Evolutionary conservation across 2,888 invertebrate species (phyloP), one percentile per base, ranked within the genome.

Genomic region (Ormyrus nitidulus): DNA sequence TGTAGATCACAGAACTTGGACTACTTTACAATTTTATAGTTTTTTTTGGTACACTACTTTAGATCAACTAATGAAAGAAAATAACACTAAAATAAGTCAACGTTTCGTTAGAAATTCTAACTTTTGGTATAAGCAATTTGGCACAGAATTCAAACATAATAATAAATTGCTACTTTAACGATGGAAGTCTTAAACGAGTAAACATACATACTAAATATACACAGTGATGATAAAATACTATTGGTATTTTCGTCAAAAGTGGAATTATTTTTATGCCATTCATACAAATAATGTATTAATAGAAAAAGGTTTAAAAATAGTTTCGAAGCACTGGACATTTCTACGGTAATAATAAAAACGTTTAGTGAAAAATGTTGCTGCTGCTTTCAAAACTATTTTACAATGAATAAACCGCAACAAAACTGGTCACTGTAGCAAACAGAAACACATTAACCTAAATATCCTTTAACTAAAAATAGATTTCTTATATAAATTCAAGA

Each of bases 1-100:
- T 77, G 80, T 80, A 82, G 80, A 83, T 81, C 81, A 83, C 77
- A 81, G 77, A 76, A 74, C 66, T 81, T 72, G 53, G 65, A 71
- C 78, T 78, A 69, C 74, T 76, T 58, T 82, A 75, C 69, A 76
- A 66, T 77, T 64, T 70, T 64, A 53, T 56, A 13, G 56, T 44
- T n/a, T 59, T 62, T 49, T 69, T 72, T 59, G 19, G 10, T 34
- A 4, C 59, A 66, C n/a, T 58, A 46, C 66, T 48, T 48, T 13
- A n/a, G 48, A 56, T 19, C 44, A 19, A 65, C 46, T 13, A 58
- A 65, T 53, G 8, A 65, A 71, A 64, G 46, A 72, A 77, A 68
- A 48, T 66, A 77, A 80, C 77, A 69, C 59, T 62, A 64, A 56
- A 80, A 68, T 53, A 59, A 77, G 61, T 80, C 58, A 77, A 80